Conservation (phyloP, 1,140 invertebrate species). For the Apis florea region DNA sequence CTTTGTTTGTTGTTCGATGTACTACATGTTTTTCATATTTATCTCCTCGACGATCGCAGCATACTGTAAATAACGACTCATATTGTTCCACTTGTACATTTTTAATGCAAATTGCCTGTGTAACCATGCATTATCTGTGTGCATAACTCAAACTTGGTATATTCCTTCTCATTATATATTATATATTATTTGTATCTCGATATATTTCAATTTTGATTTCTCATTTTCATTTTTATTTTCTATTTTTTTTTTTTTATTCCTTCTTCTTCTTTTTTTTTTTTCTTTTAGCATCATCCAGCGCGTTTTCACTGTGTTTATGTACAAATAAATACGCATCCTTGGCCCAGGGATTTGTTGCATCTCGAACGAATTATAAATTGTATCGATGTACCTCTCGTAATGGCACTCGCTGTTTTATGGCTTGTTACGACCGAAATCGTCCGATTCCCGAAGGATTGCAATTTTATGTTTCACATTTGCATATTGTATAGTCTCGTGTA, state of each 20-base stretch:
- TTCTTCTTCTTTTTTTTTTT: background rate
- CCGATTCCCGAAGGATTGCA: slow-evolving; percentile 15
- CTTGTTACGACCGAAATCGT: slow-evolving; percentile 17
- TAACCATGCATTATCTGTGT: slow-evolving; percentile 13
- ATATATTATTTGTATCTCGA: background rate
- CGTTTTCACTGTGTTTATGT: slow-evolving; percentile 1
- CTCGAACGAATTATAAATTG: background rate
- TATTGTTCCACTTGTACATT: slow-evolving; percentile 32
- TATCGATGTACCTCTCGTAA: background rate
- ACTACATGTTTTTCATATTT: background rate
- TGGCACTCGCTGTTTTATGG: background rate
- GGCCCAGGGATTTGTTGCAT: background rate
- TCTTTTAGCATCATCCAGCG: background rate
- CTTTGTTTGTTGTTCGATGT: slow-evolving; percentile 23
- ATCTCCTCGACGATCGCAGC: slow-evolving; percentile 10
- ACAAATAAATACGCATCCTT: background rate
- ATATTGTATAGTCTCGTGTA: slow-evolving; percentile 3
- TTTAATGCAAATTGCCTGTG: slow-evolving; percentile 28
- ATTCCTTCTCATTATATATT: background rate
- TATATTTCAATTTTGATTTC: background rate
- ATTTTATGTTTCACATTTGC: background rate
- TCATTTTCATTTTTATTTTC: background rate
- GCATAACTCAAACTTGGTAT: slow-evolving; percentile 13
- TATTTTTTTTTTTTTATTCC: too few relatives aligned
- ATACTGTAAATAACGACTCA: slow-evolving; percentile 33